phyloP scores from a whole-genome alignment of 2,113 vertebrate genomes.

The Malaclemys terrapin region DNA sequence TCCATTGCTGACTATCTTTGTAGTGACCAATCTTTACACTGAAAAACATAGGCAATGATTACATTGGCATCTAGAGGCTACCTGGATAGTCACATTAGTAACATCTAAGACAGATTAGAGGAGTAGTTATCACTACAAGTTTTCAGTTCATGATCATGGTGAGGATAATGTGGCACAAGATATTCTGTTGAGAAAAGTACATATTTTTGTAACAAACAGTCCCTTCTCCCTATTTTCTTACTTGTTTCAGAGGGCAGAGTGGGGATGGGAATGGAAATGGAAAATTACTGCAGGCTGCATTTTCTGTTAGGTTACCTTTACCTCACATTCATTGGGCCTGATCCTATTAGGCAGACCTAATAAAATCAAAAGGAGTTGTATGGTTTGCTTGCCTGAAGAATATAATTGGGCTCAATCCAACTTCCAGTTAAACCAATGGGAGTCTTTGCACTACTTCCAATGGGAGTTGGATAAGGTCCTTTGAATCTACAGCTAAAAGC shows the following conservation, averaged over 20 bases:
- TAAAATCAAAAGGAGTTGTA: background rate
- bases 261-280: conserved; percentile 49
- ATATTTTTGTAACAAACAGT: background rate
- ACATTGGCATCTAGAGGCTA: background rate
- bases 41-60: background rate
- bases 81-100: background rate
- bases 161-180: accelerated
- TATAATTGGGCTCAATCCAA: background rate
- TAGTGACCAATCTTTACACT: background rate
- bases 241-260: conserved; percentile 47
- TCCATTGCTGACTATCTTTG: background rate
- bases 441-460: background rate
- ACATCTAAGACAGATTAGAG: accelerated
- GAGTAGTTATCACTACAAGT: accelerated
- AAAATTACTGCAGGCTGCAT: background rate
- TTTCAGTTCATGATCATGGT: background rate
- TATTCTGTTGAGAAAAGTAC: background rate
- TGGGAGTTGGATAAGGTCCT: background rate
- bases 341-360: background rate
- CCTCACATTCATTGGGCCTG: background rate
- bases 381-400: conserved; percentile 18
- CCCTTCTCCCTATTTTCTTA: background rate
- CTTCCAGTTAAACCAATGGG: background rate
- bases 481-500: background rate
- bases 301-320: conserved; percentile 23